Conservation (phyloP, 2,888 invertebrate species). For the Synergus japonicus region DNA sequence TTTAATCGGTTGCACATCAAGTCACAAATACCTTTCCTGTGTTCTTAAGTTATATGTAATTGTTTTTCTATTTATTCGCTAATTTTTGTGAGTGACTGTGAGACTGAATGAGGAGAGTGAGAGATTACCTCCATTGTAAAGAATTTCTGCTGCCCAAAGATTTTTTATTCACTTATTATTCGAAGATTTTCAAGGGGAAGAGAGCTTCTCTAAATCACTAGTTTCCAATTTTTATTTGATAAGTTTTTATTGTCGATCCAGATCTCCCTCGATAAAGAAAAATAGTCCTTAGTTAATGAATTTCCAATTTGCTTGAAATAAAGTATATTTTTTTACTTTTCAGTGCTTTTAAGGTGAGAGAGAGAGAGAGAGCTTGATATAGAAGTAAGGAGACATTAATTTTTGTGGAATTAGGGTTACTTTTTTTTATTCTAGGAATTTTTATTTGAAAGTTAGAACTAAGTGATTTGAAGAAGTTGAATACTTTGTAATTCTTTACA, state of each 20-base stretch:
- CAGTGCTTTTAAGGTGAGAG: slow-evolving; percentile 1
- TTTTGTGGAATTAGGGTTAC: background rate
- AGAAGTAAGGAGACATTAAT: background rate
- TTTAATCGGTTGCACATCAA: slow-evolving; percentile 16
- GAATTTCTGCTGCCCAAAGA: slow-evolving; percentile 6
- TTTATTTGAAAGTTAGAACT: slow-evolving; percentile 21
- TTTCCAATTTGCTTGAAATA: slow-evolving; percentile 13
- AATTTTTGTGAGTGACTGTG: slow-evolving; percentile 32
- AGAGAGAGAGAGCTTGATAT: too few species aligned
- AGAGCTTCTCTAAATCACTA: slow-evolving; percentile 34
- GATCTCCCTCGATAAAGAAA: background rate
- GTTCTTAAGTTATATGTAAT: slow-evolving; percentile 54
- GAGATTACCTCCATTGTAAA: slow-evolving; percentile 15
- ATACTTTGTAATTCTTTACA: background rate
- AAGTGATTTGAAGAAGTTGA: background rate
- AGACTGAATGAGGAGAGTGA: slow-evolving; percentile 5
- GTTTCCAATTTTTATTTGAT: slow-evolving; percentile 27
- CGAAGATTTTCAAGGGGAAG: background rate
- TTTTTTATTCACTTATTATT: background rate
- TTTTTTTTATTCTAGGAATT: background rate
- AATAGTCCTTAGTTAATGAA: slow-evolving; percentile 3
- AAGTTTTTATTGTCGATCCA: slow-evolving; percentile 15
- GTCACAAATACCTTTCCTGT: slow-evolving; percentile 50
- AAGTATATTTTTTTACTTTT: slow-evolving; percentile 13
- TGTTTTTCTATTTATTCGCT: slow-evolving; percentile 51